Conservation (phyloP, 2,113 vertebrate genomes). For the Ophthalmotilapia sp. region DNA sequence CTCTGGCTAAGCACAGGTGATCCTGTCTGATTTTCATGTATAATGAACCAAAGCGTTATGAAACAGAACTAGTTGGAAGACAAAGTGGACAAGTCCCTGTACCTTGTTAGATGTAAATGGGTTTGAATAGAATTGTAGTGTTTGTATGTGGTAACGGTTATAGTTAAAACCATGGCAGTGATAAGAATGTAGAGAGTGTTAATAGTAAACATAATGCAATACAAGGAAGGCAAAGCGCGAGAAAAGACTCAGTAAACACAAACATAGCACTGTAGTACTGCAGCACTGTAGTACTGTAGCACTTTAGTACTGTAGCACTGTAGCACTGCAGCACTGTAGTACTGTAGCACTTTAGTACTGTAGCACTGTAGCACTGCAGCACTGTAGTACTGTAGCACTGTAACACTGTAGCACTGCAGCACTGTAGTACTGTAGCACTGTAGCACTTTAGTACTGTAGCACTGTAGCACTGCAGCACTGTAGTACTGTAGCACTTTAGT, state of each 20-base stretch:
- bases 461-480: fast-evolving
- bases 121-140: not conserved
- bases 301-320: fast-evolving
- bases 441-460: fast-evolving
- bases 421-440: fast-evolving
- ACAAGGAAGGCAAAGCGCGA: no score
- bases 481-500: fast-evolving
- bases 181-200: not conserved
- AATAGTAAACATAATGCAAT: not conserved
- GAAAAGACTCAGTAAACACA: no score
- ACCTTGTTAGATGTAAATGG: not conserved
- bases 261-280: fast-evolving
- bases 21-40: not conserved
- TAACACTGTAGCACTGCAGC: fast-evolving
- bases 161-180: not conserved
- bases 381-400: fast-evolving
- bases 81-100: not conserved
- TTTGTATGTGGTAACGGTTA: not conserved
- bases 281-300: fast-evolving
- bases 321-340: fast-evolving
- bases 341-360: fast-evolving
- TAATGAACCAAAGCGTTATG: not conserved
- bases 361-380: fast-evolving
- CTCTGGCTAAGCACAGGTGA: not conserved
- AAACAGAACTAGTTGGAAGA: not conserved